phyloP scores from a whole-genome alignment of 2,888 invertebrate species.

The Trachelus troglodyta region DNA sequence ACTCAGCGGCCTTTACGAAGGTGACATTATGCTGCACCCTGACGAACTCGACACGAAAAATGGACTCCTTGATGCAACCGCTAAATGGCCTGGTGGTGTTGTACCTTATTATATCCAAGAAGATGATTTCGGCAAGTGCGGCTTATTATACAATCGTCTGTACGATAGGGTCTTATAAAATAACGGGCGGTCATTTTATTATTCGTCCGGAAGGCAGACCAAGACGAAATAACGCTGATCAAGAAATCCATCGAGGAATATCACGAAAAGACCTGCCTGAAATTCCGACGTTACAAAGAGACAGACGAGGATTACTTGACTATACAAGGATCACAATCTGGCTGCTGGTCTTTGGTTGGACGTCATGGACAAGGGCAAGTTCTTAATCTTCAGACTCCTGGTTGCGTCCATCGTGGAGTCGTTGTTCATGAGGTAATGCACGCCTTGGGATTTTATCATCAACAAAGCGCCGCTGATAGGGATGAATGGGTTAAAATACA shows the following conservation, averaged over 20 bases:
- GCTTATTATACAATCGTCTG: background rate
- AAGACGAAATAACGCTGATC: slow-evolving; percentile 67
- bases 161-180: slow-evolving; percentile 1
- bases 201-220: slow-evolving; percentile 48
- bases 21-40: slow-evolving; percentile 71
- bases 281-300: slow-evolving; percentile 72
- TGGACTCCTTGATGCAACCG: slow-evolving; percentile 65
- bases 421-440: slow-evolving; percentile 82
- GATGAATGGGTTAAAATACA: slow-evolving; percentile 80
- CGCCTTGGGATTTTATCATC: slow-evolving; percentile 85
- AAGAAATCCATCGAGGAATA: slow-evolving; percentile 72
- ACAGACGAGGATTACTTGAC: slow-evolving; percentile 72
- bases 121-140: slow-evolving; percentile 68
- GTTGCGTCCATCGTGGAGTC: slow-evolving; percentile 67
- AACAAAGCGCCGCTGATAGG: slow-evolving; percentile 82
- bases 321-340: slow-evolving; percentile 69
- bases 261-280: slow-evolving; percentile 73
- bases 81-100: slow-evolving; percentile 69
- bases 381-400: slow-evolving; percentile 67
- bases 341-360: slow-evolving; percentile 79
- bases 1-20: slow-evolving; percentile 71
- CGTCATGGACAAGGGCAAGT: slow-evolving; percentile 72
- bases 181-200: background rate
- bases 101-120: slow-evolving; percentile 70
- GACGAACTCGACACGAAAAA: slow-evolving; percentile 58